phyloP scores from a whole-genome alignment of 2,113 vertebrate species.

The Pyrgilauda ruficollis region DNA sequence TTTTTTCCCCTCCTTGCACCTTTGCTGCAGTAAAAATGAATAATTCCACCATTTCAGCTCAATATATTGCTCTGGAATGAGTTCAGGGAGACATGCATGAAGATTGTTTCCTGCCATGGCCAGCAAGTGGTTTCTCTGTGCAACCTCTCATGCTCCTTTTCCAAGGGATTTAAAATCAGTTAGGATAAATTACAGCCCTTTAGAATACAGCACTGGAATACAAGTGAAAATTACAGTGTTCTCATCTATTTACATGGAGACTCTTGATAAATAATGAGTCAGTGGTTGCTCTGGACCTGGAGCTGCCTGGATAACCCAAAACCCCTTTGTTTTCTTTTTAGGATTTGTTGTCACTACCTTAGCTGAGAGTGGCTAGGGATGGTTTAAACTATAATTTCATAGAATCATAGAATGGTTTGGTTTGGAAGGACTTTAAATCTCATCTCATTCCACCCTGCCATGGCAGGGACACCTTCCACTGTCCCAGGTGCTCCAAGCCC shows the following conservation, averaged over 20 bases:
- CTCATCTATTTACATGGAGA: slow-evolving; percentile 46
- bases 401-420: background rate
- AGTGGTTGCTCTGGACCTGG: background rate
- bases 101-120: background rate
- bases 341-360: background rate
- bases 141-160: background rate
- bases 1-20: background rate
- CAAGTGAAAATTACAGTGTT: slow-evolving; percentile 17
- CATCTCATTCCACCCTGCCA: background rate
- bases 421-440: background rate
- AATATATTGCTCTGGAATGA: background rate
- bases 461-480: background rate
- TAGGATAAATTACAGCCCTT: slow-evolving; percentile 1
- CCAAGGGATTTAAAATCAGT: slow-evolving; percentile 19
- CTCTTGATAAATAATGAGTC: slow-evolving; percentile 40
- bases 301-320: background rate
- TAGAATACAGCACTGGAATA: background rate
- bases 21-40: background rate
- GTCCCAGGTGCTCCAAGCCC: background rate
- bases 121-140: background rate
- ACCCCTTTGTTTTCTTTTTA: background rate
- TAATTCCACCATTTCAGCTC: background rate
- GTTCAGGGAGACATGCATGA: background rate
- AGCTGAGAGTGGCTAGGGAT: background rate
- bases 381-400: background rate